Evolutionary conservation across 2,888 invertebrate genomes (phyloP).

Genomic region (Calameuta idolon): DNA sequence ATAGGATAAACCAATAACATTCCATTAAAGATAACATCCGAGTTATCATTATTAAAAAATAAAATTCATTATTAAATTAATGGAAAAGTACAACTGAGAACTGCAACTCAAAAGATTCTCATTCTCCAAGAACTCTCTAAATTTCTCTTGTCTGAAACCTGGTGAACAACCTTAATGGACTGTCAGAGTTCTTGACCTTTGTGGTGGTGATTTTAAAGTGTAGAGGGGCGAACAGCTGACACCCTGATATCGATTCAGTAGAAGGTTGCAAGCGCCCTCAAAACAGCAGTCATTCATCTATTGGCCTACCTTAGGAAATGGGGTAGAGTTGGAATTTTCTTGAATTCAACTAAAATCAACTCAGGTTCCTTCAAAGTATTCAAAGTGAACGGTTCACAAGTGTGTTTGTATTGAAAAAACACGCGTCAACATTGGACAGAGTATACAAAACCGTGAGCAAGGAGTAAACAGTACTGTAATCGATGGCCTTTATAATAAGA

Average conservation of each 20-base stretch:
- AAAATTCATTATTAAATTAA: neutral
- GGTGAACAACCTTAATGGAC: neutral
- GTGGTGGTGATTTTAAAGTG: constrained; percentile 12
- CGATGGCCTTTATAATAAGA: neutral
- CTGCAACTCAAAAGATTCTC: neutral
- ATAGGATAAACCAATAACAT: neutral
- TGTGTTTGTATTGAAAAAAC: neutral
- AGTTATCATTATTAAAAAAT: neutral
- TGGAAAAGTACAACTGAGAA: neutral
- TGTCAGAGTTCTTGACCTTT: neutral
- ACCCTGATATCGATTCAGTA: constrained; percentile 34
- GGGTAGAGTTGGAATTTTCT: neutral
- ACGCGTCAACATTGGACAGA: neutral
- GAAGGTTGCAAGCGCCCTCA: constrained; percentile 10
- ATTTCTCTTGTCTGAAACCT: neutral
- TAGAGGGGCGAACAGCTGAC: constrained; percentile 35
- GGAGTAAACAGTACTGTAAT: neutral
- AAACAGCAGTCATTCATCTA: neutral
- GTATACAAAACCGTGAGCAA: neutral
- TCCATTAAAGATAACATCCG: neutral
- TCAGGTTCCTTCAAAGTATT: neutral
- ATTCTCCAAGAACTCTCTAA: neutral
- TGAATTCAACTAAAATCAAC: neutral
- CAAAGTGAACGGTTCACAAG: neutral
- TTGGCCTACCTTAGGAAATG: neutral